These are phyloP conservation scores for Drosophila stalkeri DNA, from an alignment of 2,888 invertebrate genomes.

Conservation along the genomic window DNA sequence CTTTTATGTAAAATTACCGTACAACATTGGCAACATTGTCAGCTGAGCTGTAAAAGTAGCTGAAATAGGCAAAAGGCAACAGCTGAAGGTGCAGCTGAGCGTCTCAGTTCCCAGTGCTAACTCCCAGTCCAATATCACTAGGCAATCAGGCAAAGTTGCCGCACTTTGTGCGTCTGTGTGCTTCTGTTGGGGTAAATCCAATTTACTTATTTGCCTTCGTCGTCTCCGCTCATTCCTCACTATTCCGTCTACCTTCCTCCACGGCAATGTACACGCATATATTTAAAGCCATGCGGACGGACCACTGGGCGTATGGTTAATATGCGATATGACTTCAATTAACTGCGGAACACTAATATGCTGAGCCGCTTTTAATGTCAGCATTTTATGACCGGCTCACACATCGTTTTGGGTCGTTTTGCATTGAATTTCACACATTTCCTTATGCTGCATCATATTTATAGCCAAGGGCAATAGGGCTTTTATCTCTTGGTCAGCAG, in stretches of 20 bases:
- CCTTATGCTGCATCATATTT: conserved; percentile 53
- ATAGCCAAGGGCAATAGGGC: conserved; percentile 53
- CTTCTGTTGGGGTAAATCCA: conserved; percentile 61
- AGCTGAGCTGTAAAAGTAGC: conserved; percentile 78
- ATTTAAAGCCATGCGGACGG: conserved; percentile 33
- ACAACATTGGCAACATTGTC: conserved; percentile 80
- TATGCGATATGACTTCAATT: conserved; percentile 65
- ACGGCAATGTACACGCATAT: conserved; percentile 9
- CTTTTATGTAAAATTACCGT: conserved; percentile 81
- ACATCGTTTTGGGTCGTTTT: conserved; percentile 53
- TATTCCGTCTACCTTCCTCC: background rate
- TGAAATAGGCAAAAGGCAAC: conserved; percentile 50
- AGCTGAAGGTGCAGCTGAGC: conserved; percentile 54
- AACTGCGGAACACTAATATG: conserved; percentile 43
- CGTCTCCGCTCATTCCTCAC: background rate
- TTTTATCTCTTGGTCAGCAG: conserved; percentile 64
- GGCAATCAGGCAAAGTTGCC: conserved; percentile 78
- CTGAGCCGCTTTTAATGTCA: conserved; percentile 57
- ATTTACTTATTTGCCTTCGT: conserved; percentile 70
- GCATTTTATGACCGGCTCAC: conserved; percentile 59
- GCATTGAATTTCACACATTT: conserved; percentile 55
- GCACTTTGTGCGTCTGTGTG: conserved; percentile 29
- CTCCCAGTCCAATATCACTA: conserved; percentile 63
- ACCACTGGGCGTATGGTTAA: conserved; percentile 49
- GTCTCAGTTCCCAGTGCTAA: conserved; percentile 36